Percentiles rank a stretch among this genome's conserved stretches.
These are phyloP conservation scores for Plectrocnemia conspersa DNA, from an alignment of 1,140 invertebrate species.

Conservation along the genomic window DNA sequence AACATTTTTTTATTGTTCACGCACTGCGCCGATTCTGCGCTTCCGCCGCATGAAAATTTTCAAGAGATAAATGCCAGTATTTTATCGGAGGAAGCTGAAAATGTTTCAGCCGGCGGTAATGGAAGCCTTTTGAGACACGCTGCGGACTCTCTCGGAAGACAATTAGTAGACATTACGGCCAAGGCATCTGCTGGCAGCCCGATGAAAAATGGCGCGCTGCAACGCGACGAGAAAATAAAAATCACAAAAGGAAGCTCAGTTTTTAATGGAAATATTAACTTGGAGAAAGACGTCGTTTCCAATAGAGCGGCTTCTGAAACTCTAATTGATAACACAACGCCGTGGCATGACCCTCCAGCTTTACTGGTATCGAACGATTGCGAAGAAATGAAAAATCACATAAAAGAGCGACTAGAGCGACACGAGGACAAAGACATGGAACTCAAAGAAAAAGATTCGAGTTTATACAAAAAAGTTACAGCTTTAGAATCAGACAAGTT, in stretches of 20 bases:
- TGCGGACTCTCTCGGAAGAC: conserved; percentile 21
- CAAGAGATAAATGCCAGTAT: too few species aligned
- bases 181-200: conserved; percentile 22
- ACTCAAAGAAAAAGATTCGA: conserved; percentile 25
- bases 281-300: conserved; percentile 4
- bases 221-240: conserved; percentile 24
- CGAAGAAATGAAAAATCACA: conserved; percentile 24
- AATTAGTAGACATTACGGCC: conserved; percentile 32
- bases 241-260: background rate
- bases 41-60: background rate
- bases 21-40: conserved; percentile 14
- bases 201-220: conserved; percentile 29
- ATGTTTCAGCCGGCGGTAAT: background rate
- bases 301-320: too few species aligned
- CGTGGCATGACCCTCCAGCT: conserved; percentile 8
- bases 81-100: background rate
- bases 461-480: conserved; percentile 12
- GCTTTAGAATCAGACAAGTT: conserved; percentile 13
- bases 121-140: background rate
- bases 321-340: too few species aligned
- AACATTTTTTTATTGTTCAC: conserved; percentile 23
- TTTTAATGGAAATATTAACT: conserved; percentile 4
- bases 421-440: conserved; percentile 33
- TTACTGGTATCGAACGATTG: conserved; percentile 28
- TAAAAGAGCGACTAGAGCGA: background rate